Conservation (phyloP, 2,797 vertebrate genomes). For the Acanthurus leucopareius region DNA sequence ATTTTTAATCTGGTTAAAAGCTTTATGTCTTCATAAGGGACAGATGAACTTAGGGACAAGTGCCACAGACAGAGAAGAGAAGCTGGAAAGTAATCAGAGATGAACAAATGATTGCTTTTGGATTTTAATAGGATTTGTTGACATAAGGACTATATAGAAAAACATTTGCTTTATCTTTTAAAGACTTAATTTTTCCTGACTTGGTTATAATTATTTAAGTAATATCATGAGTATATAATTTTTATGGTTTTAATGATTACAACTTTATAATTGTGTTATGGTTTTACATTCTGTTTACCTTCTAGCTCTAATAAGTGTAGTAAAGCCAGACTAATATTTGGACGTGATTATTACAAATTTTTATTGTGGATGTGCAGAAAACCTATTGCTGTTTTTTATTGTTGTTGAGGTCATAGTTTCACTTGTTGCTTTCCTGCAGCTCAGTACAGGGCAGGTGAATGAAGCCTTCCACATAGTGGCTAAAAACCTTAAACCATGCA, state of each 20-base stretch:
- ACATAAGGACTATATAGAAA: background rate
- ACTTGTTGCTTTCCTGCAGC: background rate
- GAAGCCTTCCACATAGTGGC: constrained; percentile 52
- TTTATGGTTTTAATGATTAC: background rate
- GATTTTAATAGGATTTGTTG: background rate
- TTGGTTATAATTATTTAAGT: background rate
- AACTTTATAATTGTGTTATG: background rate
- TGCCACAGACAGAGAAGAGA: background rate
- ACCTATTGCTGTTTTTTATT: too few relatives aligned
- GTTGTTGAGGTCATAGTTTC: too few relatives aligned
- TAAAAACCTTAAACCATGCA: background rate
- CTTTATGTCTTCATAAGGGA: background rate
- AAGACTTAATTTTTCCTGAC: background rate
- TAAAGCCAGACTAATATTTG: background rate
- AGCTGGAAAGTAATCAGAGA: background rate
- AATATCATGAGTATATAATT: background rate
- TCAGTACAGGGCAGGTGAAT: background rate
- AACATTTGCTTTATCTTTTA: background rate
- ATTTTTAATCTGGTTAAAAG: background rate
- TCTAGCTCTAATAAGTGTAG: background rate
- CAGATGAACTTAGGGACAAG: background rate
- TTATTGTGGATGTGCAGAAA: too few relatives aligned
- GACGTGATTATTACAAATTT: too few relatives aligned
- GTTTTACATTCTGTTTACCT: background rate
- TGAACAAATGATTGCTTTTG: background rate